Conservation (phyloP, 2,113 vertebrate genomes). For the Bufo bufo region DNA sequence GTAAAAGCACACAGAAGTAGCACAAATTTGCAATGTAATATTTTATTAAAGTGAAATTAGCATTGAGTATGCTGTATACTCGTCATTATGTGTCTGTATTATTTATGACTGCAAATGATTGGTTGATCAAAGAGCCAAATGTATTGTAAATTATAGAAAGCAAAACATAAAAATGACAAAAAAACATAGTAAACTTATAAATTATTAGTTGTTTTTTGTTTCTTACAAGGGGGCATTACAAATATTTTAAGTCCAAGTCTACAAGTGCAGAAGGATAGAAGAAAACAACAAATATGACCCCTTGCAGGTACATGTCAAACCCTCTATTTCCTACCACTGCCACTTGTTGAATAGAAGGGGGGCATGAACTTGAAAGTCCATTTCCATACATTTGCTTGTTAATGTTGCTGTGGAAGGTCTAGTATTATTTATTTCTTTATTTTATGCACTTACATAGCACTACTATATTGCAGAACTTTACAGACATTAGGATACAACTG, state of each 20-base stretch:
- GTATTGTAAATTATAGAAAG: background rate
- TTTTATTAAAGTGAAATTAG: background rate
- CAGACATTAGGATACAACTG: too few relatives aligned
- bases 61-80: background rate
- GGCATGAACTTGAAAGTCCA: background rate
- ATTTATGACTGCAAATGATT: background rate
- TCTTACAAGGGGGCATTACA: background rate
- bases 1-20: conserved; percentile 34
- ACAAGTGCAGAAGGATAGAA: background rate
- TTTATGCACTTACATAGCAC: too few relatives aligned
- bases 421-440: too few relatives aligned
- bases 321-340: background rate
- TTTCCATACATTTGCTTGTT: too few relatives aligned
- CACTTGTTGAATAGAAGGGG: background rate
- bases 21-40: conserved; percentile 1
- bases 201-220: background rate
- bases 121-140: background rate
- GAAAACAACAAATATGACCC: background rate
- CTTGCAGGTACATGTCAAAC: background rate
- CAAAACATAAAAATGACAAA: background rate
- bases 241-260: background rate
- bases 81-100: background rate
- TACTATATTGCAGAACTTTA: too few relatives aligned
- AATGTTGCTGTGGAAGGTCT: too few relatives aligned
- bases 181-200: background rate